Percentiles rank a stretch among this genome's conserved stretches.
Conservation (phyloP, 2,797 vertebrate genomes). For the Cryptoblepharus egeriae region DNA sequence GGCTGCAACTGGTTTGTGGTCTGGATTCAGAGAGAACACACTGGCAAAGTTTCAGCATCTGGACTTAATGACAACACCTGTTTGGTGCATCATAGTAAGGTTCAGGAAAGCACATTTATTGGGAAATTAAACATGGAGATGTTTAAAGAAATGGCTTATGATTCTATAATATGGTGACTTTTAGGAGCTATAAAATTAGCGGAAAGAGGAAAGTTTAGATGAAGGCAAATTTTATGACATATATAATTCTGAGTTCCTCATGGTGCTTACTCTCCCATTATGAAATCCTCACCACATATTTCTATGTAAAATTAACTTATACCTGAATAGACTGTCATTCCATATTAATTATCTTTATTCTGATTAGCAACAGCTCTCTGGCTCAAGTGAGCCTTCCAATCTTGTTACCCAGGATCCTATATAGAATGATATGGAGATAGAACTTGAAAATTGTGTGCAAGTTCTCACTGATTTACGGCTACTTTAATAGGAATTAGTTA, state of each 20-base stretch:
- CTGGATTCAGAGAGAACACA: not conserved
- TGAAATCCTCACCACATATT: slow-evolving; percentile 29
- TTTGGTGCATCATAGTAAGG: not conserved
- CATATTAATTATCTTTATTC: not conserved
- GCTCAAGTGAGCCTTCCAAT: not conserved
- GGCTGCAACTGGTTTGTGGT: not conserved
- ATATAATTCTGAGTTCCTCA: slow-evolving; percentile 62
- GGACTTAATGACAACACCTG: not conserved
- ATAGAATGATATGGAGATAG: not conserved
- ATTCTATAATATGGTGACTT: not conserved
- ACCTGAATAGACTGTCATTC: too few species aligned
- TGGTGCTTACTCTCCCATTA: not conserved
- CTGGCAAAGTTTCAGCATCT: not conserved
- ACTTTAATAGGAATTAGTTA: not conserved
- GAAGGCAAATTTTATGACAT: slow-evolving; percentile 63
- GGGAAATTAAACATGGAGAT: not conserved
- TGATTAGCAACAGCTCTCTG: not conserved
- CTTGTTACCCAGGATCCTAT: not conserved
- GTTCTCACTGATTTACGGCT: not conserved
- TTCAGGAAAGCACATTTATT: not conserved
- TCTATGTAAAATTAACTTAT: not conserved
- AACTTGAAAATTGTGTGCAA: not conserved
- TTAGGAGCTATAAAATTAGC: slow-evolving; percentile 29
- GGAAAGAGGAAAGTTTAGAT: slow-evolving; percentile 46
- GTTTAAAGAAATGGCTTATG: not conserved